These are phyloP conservation scores for Marisa cornuarietis DNA, from an alignment of 1,140 invertebrate species.

Conservation along the genomic window DNA sequence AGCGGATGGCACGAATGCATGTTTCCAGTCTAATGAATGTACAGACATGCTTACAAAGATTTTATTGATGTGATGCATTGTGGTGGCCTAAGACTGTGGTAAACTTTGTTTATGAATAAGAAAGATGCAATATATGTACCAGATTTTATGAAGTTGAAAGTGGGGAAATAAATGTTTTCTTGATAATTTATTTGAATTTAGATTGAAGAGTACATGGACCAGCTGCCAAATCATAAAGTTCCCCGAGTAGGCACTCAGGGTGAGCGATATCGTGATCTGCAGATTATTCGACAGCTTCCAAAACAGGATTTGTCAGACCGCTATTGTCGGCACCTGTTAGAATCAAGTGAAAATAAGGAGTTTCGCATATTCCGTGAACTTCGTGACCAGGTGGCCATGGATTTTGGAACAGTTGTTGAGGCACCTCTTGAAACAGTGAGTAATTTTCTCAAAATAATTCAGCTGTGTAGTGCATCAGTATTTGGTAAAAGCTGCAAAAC, in stretches of 20 bases:
- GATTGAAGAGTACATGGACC: constrained; percentile 96
- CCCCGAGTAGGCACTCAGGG: constrained; percentile 95
- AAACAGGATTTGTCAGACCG: constrained; percentile 91
- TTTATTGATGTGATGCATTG: too few relatives aligned
- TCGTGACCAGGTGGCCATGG: constrained; percentile 90
- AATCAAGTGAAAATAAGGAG: constrained; percentile 87
- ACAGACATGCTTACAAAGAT: too few relatives aligned
- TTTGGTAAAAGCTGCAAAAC: neutral
- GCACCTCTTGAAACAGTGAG: constrained; percentile 38
- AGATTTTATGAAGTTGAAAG: neutral
- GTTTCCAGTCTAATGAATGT: too few relatives aligned
- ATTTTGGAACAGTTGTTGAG: constrained; percentile 83
- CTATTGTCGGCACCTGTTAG: constrained; percentile 89
- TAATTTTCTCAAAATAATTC: neutral
- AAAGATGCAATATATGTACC: neutral
- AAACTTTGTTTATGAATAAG: neutral
- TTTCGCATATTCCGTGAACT: constrained; percentile 89
- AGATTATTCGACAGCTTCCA: constrained; percentile 88
- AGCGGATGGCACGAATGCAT: too few relatives aligned
- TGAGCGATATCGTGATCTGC: constrained; percentile 89
- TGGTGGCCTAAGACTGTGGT: too few relatives aligned
- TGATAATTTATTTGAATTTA: constrained; percentile 71
- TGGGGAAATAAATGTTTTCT: neutral
- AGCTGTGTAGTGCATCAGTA: neutral
- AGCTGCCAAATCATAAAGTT: constrained; percentile 95